These are phyloP conservation scores for Umimayanthus chanpuru DNA, from an alignment of 92 coral and sea anemone genomes.

Conservation along the genomic window DNA sequence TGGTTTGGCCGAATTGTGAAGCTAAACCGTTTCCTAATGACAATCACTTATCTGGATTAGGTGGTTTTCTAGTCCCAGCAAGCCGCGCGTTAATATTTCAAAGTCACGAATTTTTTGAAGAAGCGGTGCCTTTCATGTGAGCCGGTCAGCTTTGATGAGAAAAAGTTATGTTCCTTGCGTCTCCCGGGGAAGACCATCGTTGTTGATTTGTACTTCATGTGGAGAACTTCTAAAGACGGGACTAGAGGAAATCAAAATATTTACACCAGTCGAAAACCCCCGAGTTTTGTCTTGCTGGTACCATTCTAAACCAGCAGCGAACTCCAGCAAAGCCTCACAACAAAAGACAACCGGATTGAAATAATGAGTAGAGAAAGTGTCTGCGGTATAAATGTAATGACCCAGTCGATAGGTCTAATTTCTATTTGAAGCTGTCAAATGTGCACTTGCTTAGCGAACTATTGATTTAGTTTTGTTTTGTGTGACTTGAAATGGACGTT, in stretches of 20 bases:
- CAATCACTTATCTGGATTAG: slow-evolving; percentile 63
- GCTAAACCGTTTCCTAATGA: slow-evolving; percentile 57
- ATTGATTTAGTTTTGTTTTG: slow-evolving; percentile 19
- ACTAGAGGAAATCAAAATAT: slow-evolving; percentile 55
- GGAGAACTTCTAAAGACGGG: slow-evolving; percentile 40
- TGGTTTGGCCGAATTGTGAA: slow-evolving; percentile 55
- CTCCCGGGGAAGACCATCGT: slow-evolving; percentile 47
- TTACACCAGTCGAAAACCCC: slow-evolving; percentile 43
- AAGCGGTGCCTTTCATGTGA: slow-evolving; percentile 86
- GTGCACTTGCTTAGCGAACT: slow-evolving; percentile 49
- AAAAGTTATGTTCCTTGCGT: slow-evolving; percentile 69
- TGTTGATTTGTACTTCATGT: slow-evolving; percentile 65
- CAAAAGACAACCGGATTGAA: slow-evolving; percentile 51
- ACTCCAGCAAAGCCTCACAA: slow-evolving; percentile 26
- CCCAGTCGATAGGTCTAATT: slow-evolving; percentile 23
- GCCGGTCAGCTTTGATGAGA: slow-evolving; percentile 83
- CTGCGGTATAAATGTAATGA: slow-evolving; percentile 41
- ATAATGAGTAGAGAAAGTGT: slow-evolving; percentile 46
- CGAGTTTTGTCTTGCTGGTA: slow-evolving; percentile 15
- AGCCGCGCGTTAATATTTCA: slow-evolving; percentile 67
- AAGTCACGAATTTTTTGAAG: slow-evolving; percentile 53
- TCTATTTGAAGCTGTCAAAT: slow-evolving; percentile 44
- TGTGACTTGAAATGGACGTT: neutral
- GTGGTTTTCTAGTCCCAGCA: slow-evolving; percentile 51
- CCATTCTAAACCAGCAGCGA: neutral